These are phyloP conservation scores for Cerceris rybyensis DNA, from an alignment of 2,888 invertebrate species.

Conservation along the genomic window DNA sequence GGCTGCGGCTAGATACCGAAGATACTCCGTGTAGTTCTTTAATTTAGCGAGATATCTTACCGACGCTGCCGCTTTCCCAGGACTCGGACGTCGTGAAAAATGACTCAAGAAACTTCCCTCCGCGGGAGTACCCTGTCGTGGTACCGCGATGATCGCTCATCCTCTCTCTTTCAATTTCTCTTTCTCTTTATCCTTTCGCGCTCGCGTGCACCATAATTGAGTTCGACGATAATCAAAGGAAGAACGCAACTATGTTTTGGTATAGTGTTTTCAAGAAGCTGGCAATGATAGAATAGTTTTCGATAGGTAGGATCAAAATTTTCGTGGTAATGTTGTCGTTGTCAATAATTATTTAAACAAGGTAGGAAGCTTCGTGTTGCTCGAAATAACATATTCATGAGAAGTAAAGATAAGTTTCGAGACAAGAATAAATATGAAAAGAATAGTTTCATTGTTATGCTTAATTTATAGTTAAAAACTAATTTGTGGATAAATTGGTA, in stretches of 20 bases:
- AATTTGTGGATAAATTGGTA: no score
- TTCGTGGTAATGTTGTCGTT: neutral
- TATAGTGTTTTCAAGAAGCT: conserved; percentile 3
- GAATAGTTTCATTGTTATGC: no score
- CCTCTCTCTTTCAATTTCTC: conserved; percentile 56
- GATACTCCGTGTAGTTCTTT: conserved; percentile 48
- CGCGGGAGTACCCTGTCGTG: conserved; percentile 34
- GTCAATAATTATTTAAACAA: no score
- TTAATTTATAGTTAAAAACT: no score
- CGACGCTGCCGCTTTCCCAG: conserved; percentile 11
- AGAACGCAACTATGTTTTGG: conserved; percentile 22
- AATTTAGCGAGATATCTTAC: conserved; percentile 55
- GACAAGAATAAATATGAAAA: no score
- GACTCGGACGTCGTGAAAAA: conserved; percentile 56
- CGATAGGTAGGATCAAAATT: conserved; percentile 14
- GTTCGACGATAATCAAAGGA: conserved; percentile 50
- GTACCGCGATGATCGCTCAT: conserved; percentile 56
- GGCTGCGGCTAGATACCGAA: conserved; percentile 15
- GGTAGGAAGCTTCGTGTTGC: no score
- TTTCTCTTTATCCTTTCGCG: conserved; percentile 36
- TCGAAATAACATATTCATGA: no score
- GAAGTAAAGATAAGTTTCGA: no score
- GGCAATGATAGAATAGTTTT: conserved; percentile 35
- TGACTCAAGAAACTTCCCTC: conserved; percentile 52
- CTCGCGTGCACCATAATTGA: conserved; percentile 58